Evolutionary conservation across 2,797 vertebrate genomes (phyloP), one percentile per base, ranked within the genome.

Genomic region (Yasuhikotakia modesta): DNA sequence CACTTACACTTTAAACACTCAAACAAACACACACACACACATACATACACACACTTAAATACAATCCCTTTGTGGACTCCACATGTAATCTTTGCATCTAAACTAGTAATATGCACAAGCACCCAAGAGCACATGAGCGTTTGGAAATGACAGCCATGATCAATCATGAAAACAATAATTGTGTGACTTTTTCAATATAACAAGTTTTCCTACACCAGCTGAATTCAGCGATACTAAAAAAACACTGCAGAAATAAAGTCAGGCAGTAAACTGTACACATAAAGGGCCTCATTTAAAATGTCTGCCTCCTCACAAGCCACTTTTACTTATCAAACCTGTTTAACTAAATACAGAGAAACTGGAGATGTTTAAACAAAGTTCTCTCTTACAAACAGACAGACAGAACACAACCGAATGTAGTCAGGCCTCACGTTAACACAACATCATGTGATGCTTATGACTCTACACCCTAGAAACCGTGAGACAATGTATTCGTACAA

Each of bases 81-180:
- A 66, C 70, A 85, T 77, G 60, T 79, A 69, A 78, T 76, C 61
- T 71, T 67, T 74, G 79, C 76, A 53, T 82, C 77, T 81, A 81
- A 82, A 85, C 76, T 81, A 57, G 21, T 11, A 57, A 24, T 24
- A 21, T 24, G 21, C 21, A 22, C 21, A 12, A 57, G 53, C 1
- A 58, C 55, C 55, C 55, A 58, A 58, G 22, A 58, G 55, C 27
- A 58, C 55, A 58, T 6, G 12, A 27, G 55, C 13, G 14, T 21
- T 58, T 24, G 55, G 22, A 27, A 58, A 58, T 24, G 55, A 58
- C 55, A 27, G 55, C 55, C 22, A 58, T 58, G 55, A 58, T 58
- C 21, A 27, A 58, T 58, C 55, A 58, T 58, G 55, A 27, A 57
- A 24, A 58, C 55, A 58, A 24, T 58, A 58, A 58, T 58, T 58